These are phyloP conservation scores for Cryptotis parvus DNA, from an alignment of 2,113 vertebrate genomes.

Conservation along the genomic window DNA sequence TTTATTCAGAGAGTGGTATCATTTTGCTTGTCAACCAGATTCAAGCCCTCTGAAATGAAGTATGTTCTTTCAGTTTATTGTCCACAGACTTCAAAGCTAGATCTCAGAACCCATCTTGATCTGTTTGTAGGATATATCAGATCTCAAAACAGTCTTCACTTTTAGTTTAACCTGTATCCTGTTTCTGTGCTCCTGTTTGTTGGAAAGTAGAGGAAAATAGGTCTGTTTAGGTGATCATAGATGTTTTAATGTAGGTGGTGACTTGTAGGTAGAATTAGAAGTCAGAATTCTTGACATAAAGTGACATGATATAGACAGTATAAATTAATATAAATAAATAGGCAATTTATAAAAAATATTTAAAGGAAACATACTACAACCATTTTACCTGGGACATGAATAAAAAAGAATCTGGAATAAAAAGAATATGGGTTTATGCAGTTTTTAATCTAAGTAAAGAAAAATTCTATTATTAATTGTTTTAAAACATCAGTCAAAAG, in stretches of 20 bases:
- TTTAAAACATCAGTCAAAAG: not conserved
- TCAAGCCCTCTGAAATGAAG: not conserved
- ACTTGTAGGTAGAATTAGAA: not conserved
- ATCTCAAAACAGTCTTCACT: not conserved
- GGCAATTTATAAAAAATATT: not conserved
- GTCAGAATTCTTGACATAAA: not conserved
- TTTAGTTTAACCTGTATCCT: not conserved
- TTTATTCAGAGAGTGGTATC: not conserved
- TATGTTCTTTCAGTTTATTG: slow-evolving; percentile 16
- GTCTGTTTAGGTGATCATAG: not conserved
- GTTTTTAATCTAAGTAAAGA: not conserved
- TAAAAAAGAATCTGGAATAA: slow-evolving; percentile 21
- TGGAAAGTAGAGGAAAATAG: not conserved
- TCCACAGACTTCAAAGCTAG: not conserved
- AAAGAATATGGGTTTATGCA: not conserved
- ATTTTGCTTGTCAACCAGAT: not conserved
- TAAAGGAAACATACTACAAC: not conserved
- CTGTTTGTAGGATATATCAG: not conserved
- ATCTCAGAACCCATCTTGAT: not conserved
- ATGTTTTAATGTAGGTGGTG: not conserved
- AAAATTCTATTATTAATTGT: not conserved
- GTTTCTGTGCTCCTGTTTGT: not conserved
- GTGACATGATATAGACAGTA: not conserved
- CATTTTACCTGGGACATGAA: not conserved
- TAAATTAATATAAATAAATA: not conserved